phyloP scores from a whole-genome alignment of 2,888 invertebrate species.

The Leistus spinibarbis region DNA sequence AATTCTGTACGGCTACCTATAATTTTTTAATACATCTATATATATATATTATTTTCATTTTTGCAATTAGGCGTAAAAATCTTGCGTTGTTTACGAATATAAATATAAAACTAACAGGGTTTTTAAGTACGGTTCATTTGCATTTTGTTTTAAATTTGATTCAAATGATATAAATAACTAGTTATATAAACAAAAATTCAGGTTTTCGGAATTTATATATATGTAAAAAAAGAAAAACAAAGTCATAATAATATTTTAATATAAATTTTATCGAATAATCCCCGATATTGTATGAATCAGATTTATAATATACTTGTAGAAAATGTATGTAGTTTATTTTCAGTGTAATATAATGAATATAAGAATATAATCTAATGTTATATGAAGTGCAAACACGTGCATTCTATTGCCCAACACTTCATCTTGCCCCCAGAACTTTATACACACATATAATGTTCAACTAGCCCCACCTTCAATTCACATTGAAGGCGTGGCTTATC shows the following conservation, averaged over 20 bases:
- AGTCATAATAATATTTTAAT: constrained; percentile 35
- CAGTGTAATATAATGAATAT: constrained; percentile 55
- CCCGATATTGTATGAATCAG: constrained; percentile 49
- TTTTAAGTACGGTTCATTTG: constrained; percentile 46
- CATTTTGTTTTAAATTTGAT: constrained; percentile 43
- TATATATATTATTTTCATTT: constrained; percentile 40
- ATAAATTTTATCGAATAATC: constrained; percentile 38
- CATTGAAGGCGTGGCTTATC: no score
- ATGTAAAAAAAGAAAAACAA: not conserved
- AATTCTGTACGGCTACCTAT: constrained; percentile 49
- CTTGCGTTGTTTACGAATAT: constrained; percentile 40
- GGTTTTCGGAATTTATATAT: constrained; percentile 33
- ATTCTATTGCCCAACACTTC: not conserved
- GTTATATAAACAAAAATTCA: constrained; percentile 40
- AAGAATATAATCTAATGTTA: constrained; percentile 54
- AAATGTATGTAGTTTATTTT: constrained; percentile 55
- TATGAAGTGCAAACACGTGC: constrained; percentile 46
- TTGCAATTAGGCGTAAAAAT: constrained; percentile 31
- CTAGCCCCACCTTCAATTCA: no score
- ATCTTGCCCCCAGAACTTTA: not conserved
- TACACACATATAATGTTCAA: no score
- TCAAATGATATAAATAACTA: constrained; percentile 42
- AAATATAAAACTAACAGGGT: constrained; percentile 51
- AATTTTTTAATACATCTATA: constrained; percentile 39
- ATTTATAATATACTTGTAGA: constrained; percentile 51